Evolutionary conservation across 1,140 invertebrate genomes (phyloP), one percentile per base, ranked within the genome.

Genomic region (Amyelois transitella): DNA sequence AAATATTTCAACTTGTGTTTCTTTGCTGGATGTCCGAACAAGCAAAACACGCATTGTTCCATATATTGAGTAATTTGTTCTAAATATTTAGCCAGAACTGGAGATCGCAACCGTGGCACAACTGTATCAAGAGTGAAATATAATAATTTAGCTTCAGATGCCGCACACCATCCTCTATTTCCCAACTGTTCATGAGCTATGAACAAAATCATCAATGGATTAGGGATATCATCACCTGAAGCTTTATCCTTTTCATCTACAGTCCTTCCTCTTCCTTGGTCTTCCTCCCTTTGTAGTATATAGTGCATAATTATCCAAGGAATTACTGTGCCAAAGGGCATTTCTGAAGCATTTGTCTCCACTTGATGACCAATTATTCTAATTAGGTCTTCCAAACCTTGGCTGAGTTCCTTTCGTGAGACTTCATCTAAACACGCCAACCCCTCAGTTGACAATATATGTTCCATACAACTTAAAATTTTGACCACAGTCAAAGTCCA

Each of bases 11-110:
- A 86, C 58, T 94, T 94, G 1, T 89, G 92, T 72, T 93, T 94
- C 79, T 94, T 96, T 58, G 91, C 92, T 0, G 96, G 95, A 89
- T 97, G 95, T 18, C 93, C 93, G 81, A 95, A 98, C 1, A 98
- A 86, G 81, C 97, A 98, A 77, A 92, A 97, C 48, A 97, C 93
- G 66, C 95, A 94, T 81, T 98, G 96, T 69, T 98, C 96, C 55
- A 97, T 87, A 53, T 94, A 92, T 54, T 94, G 92, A 43, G 91
- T 90, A 2, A 96, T 84, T 80, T 91, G 91, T 62, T 92, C 89
- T 66, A 89, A 81, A 50, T 89, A 75, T 60, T 80, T 81, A 1
- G 78, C 72, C 50, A 89, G 89, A n/a, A 90, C 84, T 24, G 90
- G 92, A 20, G 91, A 91, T 64, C 91, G 88, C 18, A 94, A 77